Percentiles rank a stretch among this genome's conserved stretches.
Evolutionary conservation across 2,797 vertebrate species (phyloP).

Genomic region (Coluber constrictor): DNA sequence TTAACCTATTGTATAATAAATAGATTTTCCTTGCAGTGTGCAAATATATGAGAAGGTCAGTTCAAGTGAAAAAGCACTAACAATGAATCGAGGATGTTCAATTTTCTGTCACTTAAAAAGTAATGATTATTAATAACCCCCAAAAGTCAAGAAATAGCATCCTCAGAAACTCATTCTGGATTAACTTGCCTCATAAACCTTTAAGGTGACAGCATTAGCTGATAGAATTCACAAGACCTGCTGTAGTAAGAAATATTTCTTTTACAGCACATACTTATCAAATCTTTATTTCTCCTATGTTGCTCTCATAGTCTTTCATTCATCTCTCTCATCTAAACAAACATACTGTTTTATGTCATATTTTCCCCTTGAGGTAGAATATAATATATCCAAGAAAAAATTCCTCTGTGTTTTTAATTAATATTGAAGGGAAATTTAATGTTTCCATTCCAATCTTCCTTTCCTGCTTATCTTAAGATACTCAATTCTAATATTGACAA

Average conservation of each 20-base stretch:
- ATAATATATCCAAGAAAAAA: constrained; percentile 6
- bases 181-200: constrained; percentile 12
- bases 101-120: constrained; percentile 18
- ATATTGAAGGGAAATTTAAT: background rate
- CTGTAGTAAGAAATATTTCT: constrained; percentile 13
- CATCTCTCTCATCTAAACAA: constrained; percentile 29
- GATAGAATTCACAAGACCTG: background rate
- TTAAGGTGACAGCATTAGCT: background rate
- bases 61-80: constrained; percentile 35
- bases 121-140: constrained; percentile 20
- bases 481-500: background rate
- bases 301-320: constrained; percentile 28
- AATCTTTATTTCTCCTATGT: constrained; percentile 19
- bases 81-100: constrained; percentile 12
- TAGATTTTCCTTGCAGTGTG: constrained; percentile 34
- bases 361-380: constrained; percentile 31
- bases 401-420: background rate
- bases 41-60: constrained; percentile 31
- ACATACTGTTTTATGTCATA: constrained; percentile 13
- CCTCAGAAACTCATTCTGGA: constrained; percentile 11
- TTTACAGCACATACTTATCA: background rate
- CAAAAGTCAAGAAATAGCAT: background rate
- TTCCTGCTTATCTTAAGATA: background rate
- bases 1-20: background rate
- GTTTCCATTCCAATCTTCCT: background rate